Evolutionary conservation across 2,888 invertebrate genomes (phyloP), one percentile per base, ranked within the genome.

Genomic region (Thelaira solivaga): DNA sequence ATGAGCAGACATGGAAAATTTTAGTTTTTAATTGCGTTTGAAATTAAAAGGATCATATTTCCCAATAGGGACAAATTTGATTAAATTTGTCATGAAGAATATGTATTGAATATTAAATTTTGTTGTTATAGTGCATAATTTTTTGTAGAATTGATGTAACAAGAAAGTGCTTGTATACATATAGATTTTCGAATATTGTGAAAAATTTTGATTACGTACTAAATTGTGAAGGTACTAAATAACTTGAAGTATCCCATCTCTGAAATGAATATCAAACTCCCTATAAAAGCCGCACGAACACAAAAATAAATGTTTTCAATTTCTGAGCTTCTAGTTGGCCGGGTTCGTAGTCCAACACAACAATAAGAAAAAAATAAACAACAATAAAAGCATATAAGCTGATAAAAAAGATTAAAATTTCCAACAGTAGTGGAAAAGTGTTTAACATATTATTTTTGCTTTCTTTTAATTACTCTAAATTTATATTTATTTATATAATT

Each of bases 301-400:
- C n/a, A 2, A 8, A 64, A 76, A 64, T 51, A 34, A 67, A 49
- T n/a, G 61, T 73, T 73, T 73, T 73, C 43, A 34, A 62, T 73
- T 43, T 57, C 43, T 57, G 76, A 51, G 26, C 62, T 68, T 68
- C 43, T 77, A 24, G 3, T 49, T 49, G 49, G 51, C 53, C 49
- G 72, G 69, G 74, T 78, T 65, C 71, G 74, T 78, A 74, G 71
- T 78, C 74, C 69, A 71, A 74, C 7, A 20, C 8, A 41, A 47
- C 2, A 31, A 39, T 16, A 11, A 51, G 29, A 3, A 29, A 59
- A 47, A 22, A 29, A 59, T 39, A 61, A 20, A 49, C 26, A 53
- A 69, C 24, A 57, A 4, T 2, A 62, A 8, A 13, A 55, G 53
- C 34, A 4, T 22, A 65, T n/a, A 31, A 39, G 39, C 22, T 45